Evolutionary conservation across 2,113 vertebrate species (phyloP).

Genomic region (Pantherophis guttatus): DNA sequence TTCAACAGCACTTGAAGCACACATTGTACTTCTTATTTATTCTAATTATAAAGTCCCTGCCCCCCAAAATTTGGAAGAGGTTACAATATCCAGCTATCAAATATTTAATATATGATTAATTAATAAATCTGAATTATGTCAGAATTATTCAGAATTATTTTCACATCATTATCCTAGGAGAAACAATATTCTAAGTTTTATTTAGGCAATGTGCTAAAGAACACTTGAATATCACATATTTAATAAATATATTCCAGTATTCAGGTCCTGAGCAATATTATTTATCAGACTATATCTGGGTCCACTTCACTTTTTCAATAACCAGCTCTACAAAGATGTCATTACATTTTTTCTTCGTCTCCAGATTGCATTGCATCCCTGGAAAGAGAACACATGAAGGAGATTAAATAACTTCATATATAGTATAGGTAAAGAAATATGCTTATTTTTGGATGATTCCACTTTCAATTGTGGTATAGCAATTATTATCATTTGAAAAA

Average conservation of each 20-base stretch:
- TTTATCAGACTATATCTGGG: background rate
- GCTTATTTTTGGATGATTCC: background rate
- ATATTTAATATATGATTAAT: background rate
- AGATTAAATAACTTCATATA: slow-evolving; percentile 9
- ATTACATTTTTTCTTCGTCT: slow-evolving; percentile 1
- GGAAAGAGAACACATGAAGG: background rate
- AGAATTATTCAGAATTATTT: background rate
- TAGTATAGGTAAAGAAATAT: background rate
- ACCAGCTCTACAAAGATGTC: background rate
- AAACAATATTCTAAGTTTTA: background rate
- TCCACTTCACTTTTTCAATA: background rate
- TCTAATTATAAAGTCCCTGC: background rate
- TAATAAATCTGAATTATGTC: background rate
- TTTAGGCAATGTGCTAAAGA: background rate
- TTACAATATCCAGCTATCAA: background rate
- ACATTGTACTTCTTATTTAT: background rate
- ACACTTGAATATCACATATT: background rate
- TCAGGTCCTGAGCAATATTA: background rate
- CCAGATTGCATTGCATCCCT: background rate
- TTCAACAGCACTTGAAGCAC: background rate
- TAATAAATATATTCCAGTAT: background rate
- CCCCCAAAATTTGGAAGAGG: background rate
- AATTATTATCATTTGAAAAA: background rate
- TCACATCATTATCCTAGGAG: background rate
- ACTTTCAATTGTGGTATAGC: background rate